Conservation (phyloP, 2,797 vertebrate genomes). For the Sylvia borin region DNA sequence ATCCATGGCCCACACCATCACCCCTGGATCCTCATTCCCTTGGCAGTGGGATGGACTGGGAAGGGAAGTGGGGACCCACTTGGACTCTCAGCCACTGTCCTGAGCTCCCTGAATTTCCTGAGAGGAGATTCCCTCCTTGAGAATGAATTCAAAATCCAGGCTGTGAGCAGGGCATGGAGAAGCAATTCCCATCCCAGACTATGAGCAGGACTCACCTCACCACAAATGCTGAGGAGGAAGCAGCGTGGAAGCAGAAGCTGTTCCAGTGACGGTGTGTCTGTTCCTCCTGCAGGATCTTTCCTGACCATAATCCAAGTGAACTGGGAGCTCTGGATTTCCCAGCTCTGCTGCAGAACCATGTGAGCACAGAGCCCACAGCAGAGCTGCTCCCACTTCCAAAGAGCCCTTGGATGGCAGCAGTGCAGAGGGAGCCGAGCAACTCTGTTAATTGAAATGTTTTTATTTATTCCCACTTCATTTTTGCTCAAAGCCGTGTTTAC, state of each 20-base stretch:
- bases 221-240: background rate
- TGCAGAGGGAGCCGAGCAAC: background rate
- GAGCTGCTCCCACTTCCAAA: background rate
- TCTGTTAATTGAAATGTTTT: background rate
- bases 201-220: background rate
- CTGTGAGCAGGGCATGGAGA: background rate
- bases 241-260: background rate
- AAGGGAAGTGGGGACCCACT: background rate
- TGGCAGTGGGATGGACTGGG: accelerated
- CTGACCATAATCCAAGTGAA: background rate
- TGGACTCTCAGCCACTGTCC: accelerated
- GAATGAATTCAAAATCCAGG: background rate
- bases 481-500: constrained; percentile 35
- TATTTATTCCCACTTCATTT: constrained; percentile 47
- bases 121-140: background rate
- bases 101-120: background rate
- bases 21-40: background rate
- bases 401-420: background rate
- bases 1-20: accelerated
- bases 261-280: background rate
- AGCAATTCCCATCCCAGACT: background rate
- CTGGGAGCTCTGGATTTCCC: background rate
- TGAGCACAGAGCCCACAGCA: background rate
- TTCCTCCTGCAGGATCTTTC: background rate
- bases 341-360: background rate